These are phyloP conservation scores for Ornithoptera alexandrae DNA, from an alignment of 2,888 invertebrate genomes.

Conservation along the genomic window DNA sequence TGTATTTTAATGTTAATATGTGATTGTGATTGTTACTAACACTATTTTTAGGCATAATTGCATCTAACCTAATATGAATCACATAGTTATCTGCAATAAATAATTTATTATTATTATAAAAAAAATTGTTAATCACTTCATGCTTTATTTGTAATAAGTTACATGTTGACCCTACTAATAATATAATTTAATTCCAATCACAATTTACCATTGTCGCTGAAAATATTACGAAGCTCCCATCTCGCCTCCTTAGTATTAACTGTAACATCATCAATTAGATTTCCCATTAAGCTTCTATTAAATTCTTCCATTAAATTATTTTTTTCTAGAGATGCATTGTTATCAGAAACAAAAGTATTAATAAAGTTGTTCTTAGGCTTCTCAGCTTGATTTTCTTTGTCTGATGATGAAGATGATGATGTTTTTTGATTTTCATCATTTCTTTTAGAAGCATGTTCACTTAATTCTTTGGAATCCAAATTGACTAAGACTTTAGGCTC, in stretches of 20 bases:
- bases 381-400: slow-evolving; percentile 62
- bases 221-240: slow-evolving; percentile 82
- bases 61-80: too few species aligned
- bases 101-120: too few species aligned
- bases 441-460: slow-evolving; percentile 61
- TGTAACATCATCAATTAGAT: slow-evolving; percentile 81
- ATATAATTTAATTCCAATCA: too few species aligned
- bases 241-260: slow-evolving; percentile 86
- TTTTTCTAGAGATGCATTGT: slow-evolving; percentile 53
- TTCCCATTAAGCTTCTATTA: slow-evolving; percentile 72
- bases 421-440: slow-evolving; percentile 56
- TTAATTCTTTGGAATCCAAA: slow-evolving; percentile 72
- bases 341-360: slow-evolving; percentile 50
- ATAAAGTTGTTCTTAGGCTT: slow-evolving; percentile 40
- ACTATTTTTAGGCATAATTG: too few species aligned
- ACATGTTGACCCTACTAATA: too few species aligned
- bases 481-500: slow-evolving; percentile 74
- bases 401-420: slow-evolving; percentile 36
- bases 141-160: too few species aligned
- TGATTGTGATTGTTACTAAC: too few species aligned
- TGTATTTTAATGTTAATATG: too few species aligned
- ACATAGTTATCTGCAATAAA: too few species aligned
- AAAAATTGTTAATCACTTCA: too few species aligned
- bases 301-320: slow-evolving; percentile 74
- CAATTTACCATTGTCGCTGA: slow-evolving; percentile 73